Base-by-base conservation (phyloP, 2,888 invertebrate species). In the Kuschelorhynchus macadamiae region DNA sequence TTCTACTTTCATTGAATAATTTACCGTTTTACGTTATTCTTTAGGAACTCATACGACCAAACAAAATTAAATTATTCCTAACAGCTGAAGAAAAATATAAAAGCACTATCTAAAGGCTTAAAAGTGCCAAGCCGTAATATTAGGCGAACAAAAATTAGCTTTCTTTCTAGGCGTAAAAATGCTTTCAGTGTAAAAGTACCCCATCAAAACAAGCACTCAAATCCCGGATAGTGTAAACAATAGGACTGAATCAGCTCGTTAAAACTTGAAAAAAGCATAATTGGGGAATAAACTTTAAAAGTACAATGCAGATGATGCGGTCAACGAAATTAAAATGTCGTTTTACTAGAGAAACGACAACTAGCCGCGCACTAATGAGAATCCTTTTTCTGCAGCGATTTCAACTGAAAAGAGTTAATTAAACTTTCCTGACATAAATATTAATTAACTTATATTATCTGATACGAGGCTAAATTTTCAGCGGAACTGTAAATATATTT, bases 221-320 rank as follows among this genome's bases (percentile, higher is more conserved):
- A 55, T 42, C n/a, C 41, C 17, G 55, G 42, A 21, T 25, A 42
- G 42, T 41, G 41, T 55, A 55, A 55, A 55, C 42, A 55, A 41
- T 30, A 25, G 30, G 39, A 55, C n/a, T 30, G 42, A 55, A 55
- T 55, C 18, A 25, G 41, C 42, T 55, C 41, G 41, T 55, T 55
- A 55, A 42, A 33, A 44, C 32, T 44, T 5, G 46, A 44, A 57
- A n/a, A 57, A 57, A 32, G 46, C 16, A 46, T 57, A 57, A 57
- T 57, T 33, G 33, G 5, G 25, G 14, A 57, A 57, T 57, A 57
- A 57, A 57, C 1, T 57, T 57, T 57, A 30, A 57, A 44, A 46
- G n/a, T 32, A 18, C 33, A 12, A 56, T 46, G 32, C 44, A 44
- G 21, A 56, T 30, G 56, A 56, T 44, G 39, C 39, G 20, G 39